phyloP scores from a whole-genome alignment of 2,797 vertebrate species.

The Microctenopoma lineatum region DNA sequence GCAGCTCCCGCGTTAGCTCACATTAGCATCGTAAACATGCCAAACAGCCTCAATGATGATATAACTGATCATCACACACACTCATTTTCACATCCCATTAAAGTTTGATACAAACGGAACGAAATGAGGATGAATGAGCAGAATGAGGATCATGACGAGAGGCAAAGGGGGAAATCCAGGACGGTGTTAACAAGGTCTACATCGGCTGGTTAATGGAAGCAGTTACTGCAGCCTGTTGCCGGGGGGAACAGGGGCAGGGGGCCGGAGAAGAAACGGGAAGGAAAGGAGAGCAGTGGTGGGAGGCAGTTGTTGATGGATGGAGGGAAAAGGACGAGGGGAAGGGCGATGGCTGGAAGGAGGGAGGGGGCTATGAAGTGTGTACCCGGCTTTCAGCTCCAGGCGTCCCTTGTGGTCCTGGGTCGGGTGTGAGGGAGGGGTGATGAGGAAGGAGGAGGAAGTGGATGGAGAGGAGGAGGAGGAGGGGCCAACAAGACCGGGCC shows the following conservation, averaged over 20 bases:
- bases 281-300: conserved; percentile 29
- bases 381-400: conserved; percentile 86
- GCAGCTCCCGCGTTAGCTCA: conserved; percentile 16
- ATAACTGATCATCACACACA: conserved; percentile 10
- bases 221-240: conserved; percentile 65
- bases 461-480: conserved; percentile 47
- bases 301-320: conserved; percentile 76
- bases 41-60: conserved; percentile 7
- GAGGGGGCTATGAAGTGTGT: conserved; percentile 71
- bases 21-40: conserved; percentile 35
- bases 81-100: conserved; percentile 20
- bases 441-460: conserved; percentile 56
- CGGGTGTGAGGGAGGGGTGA: conserved; percentile 70
- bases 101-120: conserved; percentile 10
- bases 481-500: conserved; percentile 76
- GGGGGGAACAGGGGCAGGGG: conserved; percentile 21
- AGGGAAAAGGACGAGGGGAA: conserved; percentile 48
- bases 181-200: conserved; percentile 65
- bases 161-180: conserved; percentile 57
- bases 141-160: conserved; percentile 47
- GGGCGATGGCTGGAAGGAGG: conserved; percentile 65
- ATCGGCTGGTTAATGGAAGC: conserved; percentile 45
- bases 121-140: conserved; percentile 20
- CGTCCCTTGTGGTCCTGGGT: conserved; percentile 85
- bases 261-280: conserved; percentile 59